Conservation (phyloP, 2,113 vertebrate species). For the Alethe diademata region DNA sequence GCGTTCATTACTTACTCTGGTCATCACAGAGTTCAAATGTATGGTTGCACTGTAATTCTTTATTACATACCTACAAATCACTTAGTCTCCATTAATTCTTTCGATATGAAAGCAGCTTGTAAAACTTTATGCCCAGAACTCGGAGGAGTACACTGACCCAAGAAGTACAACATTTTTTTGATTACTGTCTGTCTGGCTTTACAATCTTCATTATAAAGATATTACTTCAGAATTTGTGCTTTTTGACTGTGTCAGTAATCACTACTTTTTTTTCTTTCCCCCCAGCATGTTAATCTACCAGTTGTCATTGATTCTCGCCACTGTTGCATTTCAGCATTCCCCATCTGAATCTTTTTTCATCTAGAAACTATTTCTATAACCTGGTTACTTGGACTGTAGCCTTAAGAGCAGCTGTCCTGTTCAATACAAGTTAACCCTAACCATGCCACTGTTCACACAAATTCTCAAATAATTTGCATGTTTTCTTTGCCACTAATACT, state of each 20-base stretch:
- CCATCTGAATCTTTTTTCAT: neutral
- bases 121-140: neutral
- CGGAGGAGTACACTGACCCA: neutral
- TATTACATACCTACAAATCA: neutral
- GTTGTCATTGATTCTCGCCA: neutral
- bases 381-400: neutral
- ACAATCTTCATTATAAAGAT: neutral
- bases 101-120: neutral
- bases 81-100: neutral
- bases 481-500: neutral
- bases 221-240: neutral
- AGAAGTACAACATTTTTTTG: neutral
- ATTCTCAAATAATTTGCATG: neutral
- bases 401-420: neutral
- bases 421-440: neutral
- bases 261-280: too few relatives aligned
- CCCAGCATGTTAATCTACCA: neutral
- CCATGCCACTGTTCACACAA: neutral
- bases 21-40: neutral
- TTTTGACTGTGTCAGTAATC: neutral
- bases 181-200: neutral
- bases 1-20: neutral
- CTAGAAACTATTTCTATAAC: neutral
- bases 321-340: neutral
- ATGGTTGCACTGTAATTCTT: neutral